Evolutionary conservation across 2,888 invertebrate species (phyloP).

Genomic region (Pheosia gnoma): DNA sequence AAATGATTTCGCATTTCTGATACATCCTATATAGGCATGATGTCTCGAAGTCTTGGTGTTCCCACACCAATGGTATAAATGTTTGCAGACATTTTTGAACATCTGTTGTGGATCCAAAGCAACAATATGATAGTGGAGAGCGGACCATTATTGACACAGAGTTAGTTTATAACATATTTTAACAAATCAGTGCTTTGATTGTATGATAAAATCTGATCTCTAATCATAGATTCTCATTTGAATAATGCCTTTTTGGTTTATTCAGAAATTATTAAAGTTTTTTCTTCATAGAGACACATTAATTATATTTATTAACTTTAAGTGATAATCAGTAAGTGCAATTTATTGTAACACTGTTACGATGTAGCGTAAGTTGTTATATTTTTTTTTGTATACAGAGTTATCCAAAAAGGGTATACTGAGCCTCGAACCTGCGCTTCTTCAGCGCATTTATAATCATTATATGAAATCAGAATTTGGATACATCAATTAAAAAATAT

Average conservation of each 20-base stretch:
- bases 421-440: no score
- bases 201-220: constrained; percentile 6
- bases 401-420: no score
- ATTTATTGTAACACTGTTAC: constrained; percentile 42
- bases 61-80: no score
- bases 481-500: no score
- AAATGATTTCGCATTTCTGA: no score
- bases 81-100: no score
- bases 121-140: background rate
- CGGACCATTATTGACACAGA: background rate
- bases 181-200: background rate
- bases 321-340: constrained; percentile 48
- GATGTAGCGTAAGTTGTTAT: constrained; percentile 25
- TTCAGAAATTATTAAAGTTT: constrained; percentile 20
- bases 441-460: no score
- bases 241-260: constrained; percentile 17
- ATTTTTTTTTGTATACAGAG: no score
- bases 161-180: background rate
- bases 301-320: constrained; percentile 32
- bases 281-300: background rate
- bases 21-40: no score
- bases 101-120: no score
- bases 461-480: no score
- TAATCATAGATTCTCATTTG: constrained; percentile 22
- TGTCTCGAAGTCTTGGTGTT: no score